These are phyloP conservation scores for Drosophila pectinifera DNA, from an alignment of 1,140 invertebrate genomes.

Conservation along the genomic window DNA sequence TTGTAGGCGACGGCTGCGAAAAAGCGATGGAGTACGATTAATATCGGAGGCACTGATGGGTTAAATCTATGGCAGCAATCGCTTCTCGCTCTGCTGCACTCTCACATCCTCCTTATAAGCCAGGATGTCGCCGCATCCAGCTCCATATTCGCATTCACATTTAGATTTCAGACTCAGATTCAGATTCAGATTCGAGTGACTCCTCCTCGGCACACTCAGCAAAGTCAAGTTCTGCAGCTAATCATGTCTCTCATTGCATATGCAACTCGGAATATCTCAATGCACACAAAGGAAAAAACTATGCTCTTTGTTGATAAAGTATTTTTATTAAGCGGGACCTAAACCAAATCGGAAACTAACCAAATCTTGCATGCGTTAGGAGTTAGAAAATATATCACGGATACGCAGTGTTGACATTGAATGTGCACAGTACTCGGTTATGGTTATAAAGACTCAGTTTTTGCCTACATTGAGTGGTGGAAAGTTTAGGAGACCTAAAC, in stretches of 20 bases:
- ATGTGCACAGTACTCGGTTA: too few species aligned
- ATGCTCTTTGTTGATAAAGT: too few species aligned
- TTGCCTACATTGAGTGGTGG: too few species aligned
- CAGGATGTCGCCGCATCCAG: slow-evolving; percentile 21
- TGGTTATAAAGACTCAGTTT: too few species aligned
- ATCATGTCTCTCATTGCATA: slow-evolving; percentile 52
- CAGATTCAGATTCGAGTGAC: slow-evolving; percentile 5
- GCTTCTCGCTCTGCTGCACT: slow-evolving; percentile 3
- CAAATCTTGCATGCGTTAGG: too few species aligned
- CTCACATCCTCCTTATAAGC: slow-evolving; percentile 3
- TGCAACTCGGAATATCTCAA: slow-evolving; percentile 28
- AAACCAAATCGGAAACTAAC: background rate
- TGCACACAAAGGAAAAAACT: slow-evolving; percentile 1
- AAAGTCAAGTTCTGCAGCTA: slow-evolving; percentile 19
- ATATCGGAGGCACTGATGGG: slow-evolving; percentile 9
- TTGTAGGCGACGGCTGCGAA: slow-evolving; percentile 87
- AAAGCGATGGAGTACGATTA: slow-evolving; percentile 10
- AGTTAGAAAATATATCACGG: background rate
- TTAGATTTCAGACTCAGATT: background rate
- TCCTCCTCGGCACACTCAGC: background rate
- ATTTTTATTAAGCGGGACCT: too few species aligned
- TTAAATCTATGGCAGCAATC: slow-evolving; percentile 23
- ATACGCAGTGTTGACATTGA: background rate
- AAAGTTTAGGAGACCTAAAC: background rate
- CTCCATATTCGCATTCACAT: slow-evolving; percentile 2